Evolutionary conservation across 2,797 vertebrate genomes (phyloP).

Genomic region (Centroberyx gerrardi): DNA sequence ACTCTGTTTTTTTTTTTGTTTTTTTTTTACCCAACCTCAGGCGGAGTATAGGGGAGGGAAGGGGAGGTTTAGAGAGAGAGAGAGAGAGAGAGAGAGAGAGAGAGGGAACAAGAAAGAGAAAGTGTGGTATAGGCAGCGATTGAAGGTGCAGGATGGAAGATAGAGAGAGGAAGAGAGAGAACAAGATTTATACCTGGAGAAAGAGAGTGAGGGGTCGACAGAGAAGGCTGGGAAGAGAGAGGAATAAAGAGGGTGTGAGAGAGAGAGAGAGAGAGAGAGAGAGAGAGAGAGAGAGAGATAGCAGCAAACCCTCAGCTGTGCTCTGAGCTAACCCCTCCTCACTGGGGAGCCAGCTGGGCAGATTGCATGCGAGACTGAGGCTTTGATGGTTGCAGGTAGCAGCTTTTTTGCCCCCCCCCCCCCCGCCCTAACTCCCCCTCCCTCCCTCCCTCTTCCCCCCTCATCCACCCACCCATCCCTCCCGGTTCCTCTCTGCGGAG

Average conservation of each 20-base stretch:
- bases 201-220: conserved; percentile 21
- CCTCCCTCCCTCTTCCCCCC: conserved; percentile 28
- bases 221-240: conserved; percentile 25
- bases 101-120: neutral
- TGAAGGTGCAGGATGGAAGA: neutral
- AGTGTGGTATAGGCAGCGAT: conserved; percentile 28
- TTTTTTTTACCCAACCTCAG: no score
- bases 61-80: no score
- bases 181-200: neutral
- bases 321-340: conserved; percentile 54
- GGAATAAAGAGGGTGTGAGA: neutral
- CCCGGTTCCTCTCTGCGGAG: conserved; percentile 60
- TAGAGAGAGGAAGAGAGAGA: conserved; percentile 3
- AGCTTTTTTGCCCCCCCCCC: conserved; percentile 53
- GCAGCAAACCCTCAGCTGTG: conserved; percentile 51
- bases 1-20: no score
- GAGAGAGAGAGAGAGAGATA: conserved; percentile 10
- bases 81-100: neutral
- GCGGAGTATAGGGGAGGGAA: no score
- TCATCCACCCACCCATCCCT: conserved; percentile 25
- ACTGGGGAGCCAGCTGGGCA: conserved; percentile 75
- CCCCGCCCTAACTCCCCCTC: neutral
- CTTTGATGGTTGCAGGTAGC: conserved; percentile 85
- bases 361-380: conserved; percentile 76
- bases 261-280: conserved; percentile 11